These are phyloP conservation scores for Zygaena filipendulae DNA, from an alignment of 2,888 invertebrate genomes.

Conservation along the genomic window DNA sequence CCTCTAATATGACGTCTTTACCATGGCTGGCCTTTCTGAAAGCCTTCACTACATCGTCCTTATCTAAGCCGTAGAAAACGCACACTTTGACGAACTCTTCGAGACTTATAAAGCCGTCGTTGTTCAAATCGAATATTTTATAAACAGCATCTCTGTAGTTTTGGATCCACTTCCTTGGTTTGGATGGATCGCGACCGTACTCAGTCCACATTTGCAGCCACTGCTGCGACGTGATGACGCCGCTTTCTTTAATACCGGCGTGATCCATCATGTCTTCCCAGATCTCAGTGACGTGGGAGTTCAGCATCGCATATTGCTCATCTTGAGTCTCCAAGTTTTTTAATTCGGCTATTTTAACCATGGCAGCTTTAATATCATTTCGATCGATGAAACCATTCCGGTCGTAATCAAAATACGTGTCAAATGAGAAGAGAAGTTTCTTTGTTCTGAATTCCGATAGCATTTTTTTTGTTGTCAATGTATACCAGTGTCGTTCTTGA, in stretches of 20 bases:
- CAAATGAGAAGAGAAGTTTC: slow-evolving; percentile 59
- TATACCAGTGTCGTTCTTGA: no score
- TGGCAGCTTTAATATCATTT: slow-evolving; percentile 82
- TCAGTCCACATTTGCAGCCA: slow-evolving; percentile 21
- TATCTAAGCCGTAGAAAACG: slow-evolving; percentile 77
- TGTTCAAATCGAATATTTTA: no score
- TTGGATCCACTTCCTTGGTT: slow-evolving; percentile 78
- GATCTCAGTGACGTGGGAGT: no score
- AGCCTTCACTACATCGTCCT: slow-evolving; percentile 76
- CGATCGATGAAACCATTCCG: slow-evolving; percentile 84
- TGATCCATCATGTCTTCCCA: slow-evolving; percentile 81
- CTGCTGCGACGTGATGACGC: slow-evolving; percentile 16
- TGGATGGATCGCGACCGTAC: slow-evolving; percentile 44
- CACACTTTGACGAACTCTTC: slow-evolving; percentile 87
- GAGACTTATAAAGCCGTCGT: slow-evolving; percentile 79
- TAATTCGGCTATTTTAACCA: slow-evolving; percentile 82
- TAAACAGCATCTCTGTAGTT: slow-evolving; percentile 81
- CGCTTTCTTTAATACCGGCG: slow-evolving; percentile 76
- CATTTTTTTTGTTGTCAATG: no score
- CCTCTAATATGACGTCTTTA: slow-evolving; percentile 73
- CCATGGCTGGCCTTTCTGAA: slow-evolving; percentile 80
- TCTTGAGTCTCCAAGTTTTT: slow-evolving; percentile 78
- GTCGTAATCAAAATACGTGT: slow-evolving; percentile 83
- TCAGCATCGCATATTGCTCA: slow-evolving; percentile 75
- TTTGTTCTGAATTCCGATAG: slow-evolving; percentile 84